Base-by-base conservation (phyloP, 2,888 invertebrate genomes). In the Helleia helle region DNA sequence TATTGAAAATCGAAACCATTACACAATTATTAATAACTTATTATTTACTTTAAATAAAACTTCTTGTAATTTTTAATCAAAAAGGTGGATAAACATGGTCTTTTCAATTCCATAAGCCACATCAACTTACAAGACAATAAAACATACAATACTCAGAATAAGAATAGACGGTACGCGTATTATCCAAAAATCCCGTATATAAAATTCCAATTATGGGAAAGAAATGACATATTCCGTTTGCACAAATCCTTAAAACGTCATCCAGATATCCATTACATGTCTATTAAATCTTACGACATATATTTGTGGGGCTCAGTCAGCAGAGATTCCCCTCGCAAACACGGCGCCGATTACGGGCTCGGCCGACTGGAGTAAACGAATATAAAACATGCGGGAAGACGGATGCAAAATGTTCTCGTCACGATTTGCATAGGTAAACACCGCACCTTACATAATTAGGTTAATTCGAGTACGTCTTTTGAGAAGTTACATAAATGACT, bases 221-320 rank as follows among this genome's bases (percentile, higher is more conserved):
- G 70, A 76, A 79, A 80, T 81, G 81, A 80, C 83, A 80, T 81
- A 81, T 81, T 83, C 77, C 75, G 84, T 83, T 83, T 84, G 83
- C 84, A 67, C 81, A 84, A 84, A 84, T 83, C 84, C 84, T 84
- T 83, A 83, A 83, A 83, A 77, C 74, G 84, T 83, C 84, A 84
- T 84, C 80, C 81, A 81, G 83, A 84, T 83, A 84, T 84, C 84
- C 81, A 84, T 84, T 83, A 84, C 84, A 84, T 83, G 80, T 83
- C 80, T 83, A 84, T 84, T 84, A 84, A 83, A 83, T 83, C 84
- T 83, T 76, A 83, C 81, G 84, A 84, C 84, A 83, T 81, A 83
- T 83, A 83, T 81, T 81, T 74, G 84, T 73, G 75, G 77, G 81
- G 79, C 73, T 64, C 70, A 62, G 79, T 81, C 80, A 80, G 77